Conservation (phyloP, 1,140 invertebrate genomes). For the Sitodiplosis mosellana region DNA sequence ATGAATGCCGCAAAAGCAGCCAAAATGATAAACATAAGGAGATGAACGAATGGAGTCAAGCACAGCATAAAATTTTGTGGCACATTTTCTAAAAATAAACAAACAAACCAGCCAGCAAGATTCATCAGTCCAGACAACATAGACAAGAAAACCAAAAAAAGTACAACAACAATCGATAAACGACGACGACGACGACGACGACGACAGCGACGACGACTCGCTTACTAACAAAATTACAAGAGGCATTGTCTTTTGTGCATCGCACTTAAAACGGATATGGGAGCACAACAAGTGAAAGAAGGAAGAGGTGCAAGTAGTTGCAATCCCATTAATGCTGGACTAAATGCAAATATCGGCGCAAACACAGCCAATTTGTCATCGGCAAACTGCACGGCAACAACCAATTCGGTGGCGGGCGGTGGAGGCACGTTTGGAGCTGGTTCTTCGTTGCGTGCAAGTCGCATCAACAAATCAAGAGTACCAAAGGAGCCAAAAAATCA, state of each 20-base stretch:
- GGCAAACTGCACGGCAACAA: conserved; percentile 10
- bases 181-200: conserved; percentile 7
- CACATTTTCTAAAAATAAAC: too few species aligned
- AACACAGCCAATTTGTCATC: conserved; percentile 15
- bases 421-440: conserved; percentile 15
- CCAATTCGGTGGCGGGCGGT: conserved; percentile 1
- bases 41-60: conserved; percentile 6
- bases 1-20: conserved; percentile 6
- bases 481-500: conserved; percentile 54
- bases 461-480: conserved; percentile 30
- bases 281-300: conserved; percentile 77
- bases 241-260: conserved; percentile 5
- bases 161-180: too few species aligned
- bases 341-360: conserved; percentile 11
- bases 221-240: conserved; percentile 3
- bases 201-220: neutral
- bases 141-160: too few species aligned
- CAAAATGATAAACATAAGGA: conserved; percentile 5
- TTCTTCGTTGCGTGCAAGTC: conserved; percentile 21
- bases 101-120: too few species aligned
- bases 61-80: too few species aligned
- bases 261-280: conserved; percentile 33
- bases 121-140: too few species aligned
- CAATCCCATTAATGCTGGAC: conserved; percentile 19
- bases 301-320: conserved; percentile 6